phyloP scores from a whole-genome alignment of 2,888 invertebrate species.

The Noctua janthina region DNA sequence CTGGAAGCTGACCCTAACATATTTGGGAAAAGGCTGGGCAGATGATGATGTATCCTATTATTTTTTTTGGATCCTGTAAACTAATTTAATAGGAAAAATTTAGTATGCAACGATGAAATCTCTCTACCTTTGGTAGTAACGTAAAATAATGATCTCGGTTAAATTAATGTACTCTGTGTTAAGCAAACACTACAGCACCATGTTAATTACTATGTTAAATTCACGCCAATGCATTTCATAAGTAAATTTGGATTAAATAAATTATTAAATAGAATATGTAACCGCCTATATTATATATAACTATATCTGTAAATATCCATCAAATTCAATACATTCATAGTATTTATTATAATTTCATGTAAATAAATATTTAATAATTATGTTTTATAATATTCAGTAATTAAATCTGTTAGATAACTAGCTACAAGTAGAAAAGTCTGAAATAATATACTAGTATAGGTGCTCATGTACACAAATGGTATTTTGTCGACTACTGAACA shows the following conservation, averaged over 20 bases:
- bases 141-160: neutral
- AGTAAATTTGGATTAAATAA: neutral
- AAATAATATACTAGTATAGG: neutral
- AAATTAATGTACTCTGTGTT: neutral
- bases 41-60: too few species aligned
- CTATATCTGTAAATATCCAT: neutral
- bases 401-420: neutral
- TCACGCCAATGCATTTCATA: neutral
- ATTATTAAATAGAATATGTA: neutral
- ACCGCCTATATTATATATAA: neutral
- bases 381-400: neutral
- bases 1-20: too few species aligned
- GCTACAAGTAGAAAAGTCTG: neutral
- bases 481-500: neutral
- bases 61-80: too few species aligned
- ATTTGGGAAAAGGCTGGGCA: too few species aligned
- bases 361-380: slow-evolving; percentile 7
- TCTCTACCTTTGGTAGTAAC: neutral
- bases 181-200: neutral
- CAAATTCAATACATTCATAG: neutral
- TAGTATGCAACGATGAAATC: neutral
- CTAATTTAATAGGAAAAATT: neutral
- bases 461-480: neutral
- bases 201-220: slow-evolving; percentile 1
- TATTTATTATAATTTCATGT: slow-evolving; percentile 4